phyloP scores from a whole-genome alignment of 1,140 invertebrate genomes.

The Grapholita molesta region DNA sequence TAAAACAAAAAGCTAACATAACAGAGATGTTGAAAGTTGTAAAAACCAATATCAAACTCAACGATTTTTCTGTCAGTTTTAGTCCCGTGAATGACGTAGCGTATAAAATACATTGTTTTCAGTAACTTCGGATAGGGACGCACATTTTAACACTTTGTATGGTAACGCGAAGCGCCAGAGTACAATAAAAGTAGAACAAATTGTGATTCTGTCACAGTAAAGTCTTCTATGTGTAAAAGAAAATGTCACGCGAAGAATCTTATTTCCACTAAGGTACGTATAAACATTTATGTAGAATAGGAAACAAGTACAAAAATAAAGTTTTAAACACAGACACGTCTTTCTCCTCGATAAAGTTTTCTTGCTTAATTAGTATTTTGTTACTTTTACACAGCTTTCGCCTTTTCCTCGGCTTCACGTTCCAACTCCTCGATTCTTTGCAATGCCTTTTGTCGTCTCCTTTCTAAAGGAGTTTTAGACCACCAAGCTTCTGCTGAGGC shows the following conservation, averaged over 20 bases:
- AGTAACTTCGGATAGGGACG: background rate
- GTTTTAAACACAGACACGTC: too few species aligned
- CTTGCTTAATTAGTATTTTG: too few species aligned
- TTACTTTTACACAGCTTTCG: constrained; percentile 61
- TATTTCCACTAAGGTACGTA: too few species aligned
- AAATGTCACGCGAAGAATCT: background rate
- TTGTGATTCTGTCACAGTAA: background rate
- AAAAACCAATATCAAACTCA: background rate
- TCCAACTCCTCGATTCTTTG: constrained; percentile 78
- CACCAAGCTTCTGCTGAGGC: constrained; percentile 81
- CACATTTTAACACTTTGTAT: constrained; percentile 1
- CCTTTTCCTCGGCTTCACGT: constrained; percentile 77
- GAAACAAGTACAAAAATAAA: too few species aligned
- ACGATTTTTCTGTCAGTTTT: background rate
- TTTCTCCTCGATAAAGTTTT: too few species aligned
- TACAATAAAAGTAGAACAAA: background rate
- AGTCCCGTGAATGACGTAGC: background rate
- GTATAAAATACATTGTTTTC: background rate
- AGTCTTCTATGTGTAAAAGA: background rate
- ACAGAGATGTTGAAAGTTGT: background rate
- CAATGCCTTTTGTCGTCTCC: constrained; percentile 78
- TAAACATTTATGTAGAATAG: too few species aligned
- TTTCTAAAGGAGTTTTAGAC: constrained; percentile 83
- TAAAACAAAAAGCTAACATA: background rate
- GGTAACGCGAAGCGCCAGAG: background rate